These are phyloP conservation scores for Micrasema minimum DNA, from an alignment of 1,140 invertebrate species.

Conservation along the genomic window DNA sequence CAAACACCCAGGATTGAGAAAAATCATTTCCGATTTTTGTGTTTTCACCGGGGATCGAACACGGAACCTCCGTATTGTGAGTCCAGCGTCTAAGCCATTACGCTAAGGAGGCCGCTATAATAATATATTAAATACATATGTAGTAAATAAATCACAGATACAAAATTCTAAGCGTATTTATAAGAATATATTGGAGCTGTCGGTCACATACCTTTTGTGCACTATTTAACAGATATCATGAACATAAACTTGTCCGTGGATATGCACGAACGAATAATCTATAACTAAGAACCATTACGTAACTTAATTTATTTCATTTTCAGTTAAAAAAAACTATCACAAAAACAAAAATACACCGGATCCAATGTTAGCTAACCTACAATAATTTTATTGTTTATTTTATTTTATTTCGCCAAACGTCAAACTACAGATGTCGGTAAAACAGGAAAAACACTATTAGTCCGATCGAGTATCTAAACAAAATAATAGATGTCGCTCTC, in stretches of 20 bases:
- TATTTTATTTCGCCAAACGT: conserved; percentile 39
- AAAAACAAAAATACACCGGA: conserved; percentile 30
- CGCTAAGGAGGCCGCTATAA: too few relatives aligned
- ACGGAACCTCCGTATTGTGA: too few relatives aligned
- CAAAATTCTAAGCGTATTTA: too few relatives aligned
- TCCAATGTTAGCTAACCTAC: conserved; percentile 32
- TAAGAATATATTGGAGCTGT: too few relatives aligned
- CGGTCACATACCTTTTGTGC: conserved; percentile 22
- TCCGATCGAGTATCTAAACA: background rate
- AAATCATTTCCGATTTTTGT: too few relatives aligned
- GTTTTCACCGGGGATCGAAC: too few relatives aligned
- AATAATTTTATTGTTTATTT: conserved; percentile 19
- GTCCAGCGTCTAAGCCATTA: too few relatives aligned
- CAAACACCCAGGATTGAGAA: too few relatives aligned
- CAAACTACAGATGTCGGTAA: conserved; percentile 38
- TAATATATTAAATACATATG: too few relatives aligned
- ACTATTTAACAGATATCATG: conserved; percentile 40
- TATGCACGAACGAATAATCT: conserved; percentile 31
- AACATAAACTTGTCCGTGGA: conserved; percentile 17
- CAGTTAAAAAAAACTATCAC: conserved; percentile 36
- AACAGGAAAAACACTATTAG: background rate
- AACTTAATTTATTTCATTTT: conserved; percentile 46
- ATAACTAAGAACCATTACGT: conserved; percentile 35
- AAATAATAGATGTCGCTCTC: conserved; percentile 16
- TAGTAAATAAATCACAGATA: too few relatives aligned